Evolutionary conservation across 2,113 vertebrate species (phyloP).

Genomic region (Osmerus eperlanus): DNA sequence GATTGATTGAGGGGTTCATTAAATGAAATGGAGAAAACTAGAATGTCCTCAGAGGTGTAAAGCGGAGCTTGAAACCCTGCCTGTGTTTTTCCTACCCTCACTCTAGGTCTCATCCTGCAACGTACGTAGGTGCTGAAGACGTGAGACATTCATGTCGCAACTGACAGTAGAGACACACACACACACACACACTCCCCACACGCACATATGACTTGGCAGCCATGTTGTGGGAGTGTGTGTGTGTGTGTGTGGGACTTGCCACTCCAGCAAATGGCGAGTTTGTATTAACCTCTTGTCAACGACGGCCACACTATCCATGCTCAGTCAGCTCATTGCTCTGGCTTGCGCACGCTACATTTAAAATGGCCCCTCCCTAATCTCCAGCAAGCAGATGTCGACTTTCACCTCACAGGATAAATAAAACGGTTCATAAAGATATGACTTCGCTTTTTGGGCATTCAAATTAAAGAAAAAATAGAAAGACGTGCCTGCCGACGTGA

Average conservation of each 20-base stretch:
- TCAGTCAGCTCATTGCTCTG: not conserved
- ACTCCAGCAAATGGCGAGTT: constrained; percentile 2
- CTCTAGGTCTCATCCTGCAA: constrained; percentile 30
- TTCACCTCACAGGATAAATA: constrained; percentile 29
- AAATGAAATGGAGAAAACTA: too few species aligned
- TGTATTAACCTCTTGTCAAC: constrained; percentile 20
- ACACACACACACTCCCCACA: not conserved
- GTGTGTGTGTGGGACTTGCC: not conserved
- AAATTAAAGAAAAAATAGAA: constrained; percentile 21
- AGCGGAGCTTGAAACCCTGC: not conserved
- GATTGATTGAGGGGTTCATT: too few species aligned
- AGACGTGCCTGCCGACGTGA: constrained; percentile 17
- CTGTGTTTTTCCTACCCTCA: not conserved
- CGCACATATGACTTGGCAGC: not conserved
- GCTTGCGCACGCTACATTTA: constrained; percentile 2
- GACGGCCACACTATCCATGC: not conserved
- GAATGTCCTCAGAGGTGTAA: too few species aligned
- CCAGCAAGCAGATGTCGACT: constrained; percentile 41
- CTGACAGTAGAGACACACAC: constrained; percentile 10
- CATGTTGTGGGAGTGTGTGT: constrained; percentile 1
- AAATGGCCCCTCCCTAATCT: constrained; percentile 33
- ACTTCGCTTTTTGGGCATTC: not conserved
- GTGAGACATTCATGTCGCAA: constrained; percentile 37
- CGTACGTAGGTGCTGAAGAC: constrained; percentile 37
- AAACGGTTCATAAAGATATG: not conserved